These are phyloP conservation scores for Halictus rubicundus DNA, from an alignment of 1,140 invertebrate species.

Conservation along the genomic window DNA sequence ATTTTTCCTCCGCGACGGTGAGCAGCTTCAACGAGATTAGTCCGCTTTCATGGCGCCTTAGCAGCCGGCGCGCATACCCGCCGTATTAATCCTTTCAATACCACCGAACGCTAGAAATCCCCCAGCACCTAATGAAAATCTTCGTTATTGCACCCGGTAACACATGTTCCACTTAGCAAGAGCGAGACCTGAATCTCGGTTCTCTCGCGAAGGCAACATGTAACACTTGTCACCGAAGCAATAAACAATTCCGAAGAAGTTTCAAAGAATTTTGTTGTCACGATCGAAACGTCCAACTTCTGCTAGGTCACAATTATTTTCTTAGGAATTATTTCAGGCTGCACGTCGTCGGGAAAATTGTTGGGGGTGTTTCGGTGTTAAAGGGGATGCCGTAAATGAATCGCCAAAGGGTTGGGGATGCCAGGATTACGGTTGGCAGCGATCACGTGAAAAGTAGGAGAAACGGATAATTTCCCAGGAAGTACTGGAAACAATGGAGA, in stretches of 20 bases:
- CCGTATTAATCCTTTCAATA: constrained; percentile 20
- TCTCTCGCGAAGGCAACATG: no score
- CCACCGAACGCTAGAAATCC: background rate
- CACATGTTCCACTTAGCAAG: no score
- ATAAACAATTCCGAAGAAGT: no score
- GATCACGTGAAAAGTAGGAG: background rate
- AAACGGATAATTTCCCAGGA: background rate
- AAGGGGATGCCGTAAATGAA: background rate
- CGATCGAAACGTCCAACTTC: no score
- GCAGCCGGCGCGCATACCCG: background rate
- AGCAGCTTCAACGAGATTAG: constrained; percentile 20
- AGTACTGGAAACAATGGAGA: background rate
- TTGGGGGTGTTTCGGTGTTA: no score
- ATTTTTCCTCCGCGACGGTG: constrained; percentile 1
- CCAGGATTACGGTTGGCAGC: background rate
- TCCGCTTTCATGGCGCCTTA: constrained; percentile 8
- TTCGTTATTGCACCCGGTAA: background rate
- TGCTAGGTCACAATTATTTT: no score
- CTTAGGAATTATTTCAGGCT: no score
- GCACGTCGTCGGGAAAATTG: no score
- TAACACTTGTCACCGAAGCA: no score
- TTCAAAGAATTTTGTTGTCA: no score
- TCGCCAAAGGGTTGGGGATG: background rate
- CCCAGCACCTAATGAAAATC: background rate
- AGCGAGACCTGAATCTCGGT: no score